Evolutionary conservation across 1,140 invertebrate genomes (phyloP).

Genomic region (Hylaeus volcanicus): DNA sequence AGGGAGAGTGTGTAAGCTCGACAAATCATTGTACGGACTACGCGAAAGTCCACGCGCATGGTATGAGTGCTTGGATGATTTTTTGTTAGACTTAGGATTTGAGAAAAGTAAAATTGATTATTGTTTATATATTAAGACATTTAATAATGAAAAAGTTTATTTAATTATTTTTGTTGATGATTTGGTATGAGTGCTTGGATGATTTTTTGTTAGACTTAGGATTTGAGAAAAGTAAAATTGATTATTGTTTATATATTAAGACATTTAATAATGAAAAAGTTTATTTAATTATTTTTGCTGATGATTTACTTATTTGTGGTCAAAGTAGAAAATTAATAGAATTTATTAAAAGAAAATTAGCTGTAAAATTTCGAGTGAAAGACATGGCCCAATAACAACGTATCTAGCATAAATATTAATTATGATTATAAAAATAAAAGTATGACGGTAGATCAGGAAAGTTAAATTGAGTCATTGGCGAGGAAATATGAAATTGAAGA

Average conservation of each 20-base stretch:
- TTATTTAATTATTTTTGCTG: conserved; percentile 25
- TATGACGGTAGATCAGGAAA: conserved; percentile 19
- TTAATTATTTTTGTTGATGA: conserved; percentile 25
- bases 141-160: background rate
- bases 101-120: conserved; percentile 5
- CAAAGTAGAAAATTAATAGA: conserved; percentile 9
- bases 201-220: background rate
- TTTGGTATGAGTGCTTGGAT: conserved; percentile 37
- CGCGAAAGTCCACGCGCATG: conserved; percentile 13
- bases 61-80: conserved; percentile 31
- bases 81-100: background rate
- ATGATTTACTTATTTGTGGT: conserved; percentile 24
- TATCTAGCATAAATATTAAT: conserved; percentile 26
- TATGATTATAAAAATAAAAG: background rate
- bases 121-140: conserved; percentile 4
- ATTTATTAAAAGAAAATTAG: background rate
- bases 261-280: background rate
- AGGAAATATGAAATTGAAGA: conserved; percentile 27
- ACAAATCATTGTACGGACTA: conserved; percentile 20
- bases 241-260: conserved; percentile 15
- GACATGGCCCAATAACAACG: conserved; percentile 7
- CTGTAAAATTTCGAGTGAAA: conserved; percentile 23
- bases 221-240: conserved; percentile 8
- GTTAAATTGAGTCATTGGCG: conserved; percentile 26
- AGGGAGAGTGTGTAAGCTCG: conserved; percentile 7